These are phyloP conservation scores for Limnephilus rhombicus DNA, from an alignment of 2,888 invertebrate species.

Conservation along the genomic window DNA sequence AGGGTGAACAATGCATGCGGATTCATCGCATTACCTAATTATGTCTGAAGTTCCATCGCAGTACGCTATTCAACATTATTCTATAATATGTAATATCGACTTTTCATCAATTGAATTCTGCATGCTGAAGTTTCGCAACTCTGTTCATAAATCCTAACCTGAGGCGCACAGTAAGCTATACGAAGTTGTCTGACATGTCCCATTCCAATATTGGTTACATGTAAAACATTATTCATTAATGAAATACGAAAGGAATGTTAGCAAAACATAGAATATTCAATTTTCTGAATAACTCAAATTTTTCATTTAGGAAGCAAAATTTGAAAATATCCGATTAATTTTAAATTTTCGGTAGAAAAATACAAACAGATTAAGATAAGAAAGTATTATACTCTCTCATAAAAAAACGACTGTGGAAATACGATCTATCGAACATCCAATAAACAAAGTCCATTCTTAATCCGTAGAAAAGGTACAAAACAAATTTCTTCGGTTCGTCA, in stretches of 20 bases:
- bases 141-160: neutral
- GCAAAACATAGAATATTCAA: no score
- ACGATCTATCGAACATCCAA: neutral
- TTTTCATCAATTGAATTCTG: neutral
- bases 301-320: no score
- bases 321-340: neutral
- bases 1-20: neutral
- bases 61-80: neutral
- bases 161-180: neutral
- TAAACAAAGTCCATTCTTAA: neutral
- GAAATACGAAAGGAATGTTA: neutral
- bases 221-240: neutral
- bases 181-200: neutral
- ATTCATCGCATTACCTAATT: neutral
- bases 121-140: neutral
- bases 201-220: neutral
- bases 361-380: no score
- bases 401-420: neutral
- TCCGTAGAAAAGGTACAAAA: no score
- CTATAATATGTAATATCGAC: neutral
- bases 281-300: no score
- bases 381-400: neutral
- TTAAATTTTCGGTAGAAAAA: no score
- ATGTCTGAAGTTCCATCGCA: neutral
- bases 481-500: no score